Percentiles rank a stretch among this genome's conserved stretches.
Conservation (phyloP, 2,113 vertebrate genomes). For the Crotalus viridis region DNA sequence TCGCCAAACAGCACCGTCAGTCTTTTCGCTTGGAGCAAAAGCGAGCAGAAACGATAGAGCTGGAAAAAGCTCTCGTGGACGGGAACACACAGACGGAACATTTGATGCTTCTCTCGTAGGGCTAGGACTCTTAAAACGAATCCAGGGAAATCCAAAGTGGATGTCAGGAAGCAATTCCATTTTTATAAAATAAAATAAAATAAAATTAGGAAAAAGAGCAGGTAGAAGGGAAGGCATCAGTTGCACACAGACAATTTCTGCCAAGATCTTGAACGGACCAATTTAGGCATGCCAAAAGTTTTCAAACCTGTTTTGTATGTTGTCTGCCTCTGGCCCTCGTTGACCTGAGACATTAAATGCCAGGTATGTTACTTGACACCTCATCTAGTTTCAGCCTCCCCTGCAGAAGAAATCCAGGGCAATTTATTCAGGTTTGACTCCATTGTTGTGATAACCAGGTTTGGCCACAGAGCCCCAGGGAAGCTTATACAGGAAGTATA, state of each 20-base stretch:
- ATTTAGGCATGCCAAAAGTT: not conserved
- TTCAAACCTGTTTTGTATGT: not conserved
- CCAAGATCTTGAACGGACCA: not conserved
- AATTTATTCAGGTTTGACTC: not conserved
- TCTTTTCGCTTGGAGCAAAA: not conserved
- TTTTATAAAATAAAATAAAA: too few species aligned
- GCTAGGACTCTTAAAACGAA: not conserved
- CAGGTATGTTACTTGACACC: accelerated
- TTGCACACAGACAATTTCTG: not conserved
- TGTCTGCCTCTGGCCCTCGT: not conserved
- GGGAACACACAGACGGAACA: not conserved
- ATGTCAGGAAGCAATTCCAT: not conserved
- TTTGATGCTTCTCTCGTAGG: not conserved
- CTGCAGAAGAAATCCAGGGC: not conserved
- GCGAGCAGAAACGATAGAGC: not conserved
- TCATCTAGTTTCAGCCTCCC: not conserved
- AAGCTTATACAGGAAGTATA: too few species aligned
- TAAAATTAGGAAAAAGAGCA: too few species aligned
- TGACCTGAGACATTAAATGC: not conserved
- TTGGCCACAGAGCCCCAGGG: not conserved
- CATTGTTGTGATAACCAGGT: not conserved
- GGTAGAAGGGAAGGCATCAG: not conserved
- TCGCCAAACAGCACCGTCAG: not conserved
- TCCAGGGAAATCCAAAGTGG: not conserved
- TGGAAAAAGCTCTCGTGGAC: not conserved